Evolutionary conservation across 2,113 vertebrate genomes (phyloP).

Genomic region (Thymallus thymallus): DNA sequence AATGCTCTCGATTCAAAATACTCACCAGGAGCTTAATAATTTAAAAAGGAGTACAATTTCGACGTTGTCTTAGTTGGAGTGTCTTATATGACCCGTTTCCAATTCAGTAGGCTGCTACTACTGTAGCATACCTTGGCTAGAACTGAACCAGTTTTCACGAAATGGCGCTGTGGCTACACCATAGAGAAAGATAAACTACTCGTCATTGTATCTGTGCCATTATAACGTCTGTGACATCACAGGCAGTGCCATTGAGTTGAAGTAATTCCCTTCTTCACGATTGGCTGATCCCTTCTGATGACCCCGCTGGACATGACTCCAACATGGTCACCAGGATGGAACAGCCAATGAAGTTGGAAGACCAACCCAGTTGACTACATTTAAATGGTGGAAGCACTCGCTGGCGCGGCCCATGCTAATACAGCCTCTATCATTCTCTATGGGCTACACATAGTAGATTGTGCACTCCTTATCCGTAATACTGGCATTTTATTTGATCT

Average conservation of each 20-base stretch:
- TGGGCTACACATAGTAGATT: background rate
- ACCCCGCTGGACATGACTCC: too few species aligned
- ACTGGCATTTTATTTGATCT: conserved; percentile 36
- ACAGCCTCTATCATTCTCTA: too few species aligned
- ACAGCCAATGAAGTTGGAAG: too few species aligned
- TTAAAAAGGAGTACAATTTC: conserved; percentile 76
- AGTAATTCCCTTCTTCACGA: too few species aligned
- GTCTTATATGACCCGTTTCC: conserved; percentile 46
- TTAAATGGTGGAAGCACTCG: too few species aligned
- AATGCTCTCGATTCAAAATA: conserved; percentile 76
- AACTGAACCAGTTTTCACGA: conserved; percentile 53
- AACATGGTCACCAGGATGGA: too few species aligned
- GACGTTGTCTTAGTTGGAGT: conserved; percentile 54
- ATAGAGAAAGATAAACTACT: background rate
- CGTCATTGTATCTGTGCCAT: too few species aligned
- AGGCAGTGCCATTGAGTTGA: too few species aligned
- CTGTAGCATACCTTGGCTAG: conserved; percentile 45
- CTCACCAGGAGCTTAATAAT: conserved; percentile 76
- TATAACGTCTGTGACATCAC: too few species aligned
- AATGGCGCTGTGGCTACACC: conserved; percentile 66
- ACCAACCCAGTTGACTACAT: too few species aligned
- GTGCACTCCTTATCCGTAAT: conserved; percentile 19
- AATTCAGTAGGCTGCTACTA: conserved; percentile 31
- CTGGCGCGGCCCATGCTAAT: too few species aligned
- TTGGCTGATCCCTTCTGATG: too few species aligned